Conservation (phyloP, 92 coral and sea anemone species). For the Zoanthus solanderi region DNA sequence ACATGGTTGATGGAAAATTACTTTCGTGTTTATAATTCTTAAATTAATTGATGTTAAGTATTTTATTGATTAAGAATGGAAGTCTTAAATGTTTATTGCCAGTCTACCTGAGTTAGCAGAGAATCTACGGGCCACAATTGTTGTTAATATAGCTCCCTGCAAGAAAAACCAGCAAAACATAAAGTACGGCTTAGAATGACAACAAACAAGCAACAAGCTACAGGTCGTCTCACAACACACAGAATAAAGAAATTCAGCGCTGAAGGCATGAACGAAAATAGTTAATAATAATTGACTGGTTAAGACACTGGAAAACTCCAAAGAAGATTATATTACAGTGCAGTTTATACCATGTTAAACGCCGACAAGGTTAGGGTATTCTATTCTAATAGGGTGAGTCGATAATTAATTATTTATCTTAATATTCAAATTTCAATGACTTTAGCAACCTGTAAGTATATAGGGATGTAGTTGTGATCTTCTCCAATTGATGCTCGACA, state of each 20-base stretch:
- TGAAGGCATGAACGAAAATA: background rate
- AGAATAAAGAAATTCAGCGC: background rate
- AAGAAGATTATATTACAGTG: no score
- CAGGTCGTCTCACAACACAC: conserved; percentile 27
- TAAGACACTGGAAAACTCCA: no score
- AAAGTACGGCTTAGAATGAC: conserved; percentile 37
- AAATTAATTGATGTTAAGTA: background rate
- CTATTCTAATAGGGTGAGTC: no score
- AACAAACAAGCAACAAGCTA: conserved; percentile 16
- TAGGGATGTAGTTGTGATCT: no score
- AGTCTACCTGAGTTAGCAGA: conserved; percentile 99
- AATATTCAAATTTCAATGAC: no score
- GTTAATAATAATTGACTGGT: no score
- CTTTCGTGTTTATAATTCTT: background rate
- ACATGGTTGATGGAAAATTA: background rate
- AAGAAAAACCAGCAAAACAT: conserved; percentile 68
- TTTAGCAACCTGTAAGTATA: no score
- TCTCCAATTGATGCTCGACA: no score
- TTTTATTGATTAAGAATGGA: conserved; percentile 11
- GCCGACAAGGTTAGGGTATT: no score
- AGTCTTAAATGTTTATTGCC: conserved; percentile 51
- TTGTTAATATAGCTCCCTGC: conserved; percentile 99
- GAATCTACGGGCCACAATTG: conserved; percentile 99
- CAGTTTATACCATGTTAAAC: no score
- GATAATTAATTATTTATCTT: no score